Percentiles rank a stretch among this genome's conserved stretches.
These are phyloP conservation scores for Etia nguti DNA, from an alignment of 2,113 vertebrate genomes.

Conservation along the genomic window DNA sequence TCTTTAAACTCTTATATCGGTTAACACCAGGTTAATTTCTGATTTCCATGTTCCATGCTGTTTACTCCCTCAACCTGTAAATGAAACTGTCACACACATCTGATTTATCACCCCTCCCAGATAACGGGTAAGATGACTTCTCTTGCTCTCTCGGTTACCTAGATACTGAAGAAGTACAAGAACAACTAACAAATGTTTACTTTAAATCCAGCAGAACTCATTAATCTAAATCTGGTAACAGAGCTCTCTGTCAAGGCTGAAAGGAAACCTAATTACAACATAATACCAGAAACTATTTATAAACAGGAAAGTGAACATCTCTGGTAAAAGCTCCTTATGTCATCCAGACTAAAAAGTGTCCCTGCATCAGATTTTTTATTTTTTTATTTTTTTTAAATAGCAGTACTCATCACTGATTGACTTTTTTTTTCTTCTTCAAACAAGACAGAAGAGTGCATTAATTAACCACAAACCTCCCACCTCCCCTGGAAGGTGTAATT, in stretches of 20 bases:
- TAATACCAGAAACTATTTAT: background rate
- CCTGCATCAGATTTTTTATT: background rate
- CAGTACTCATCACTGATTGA: slow-evolving; percentile 7
- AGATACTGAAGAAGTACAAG: background rate
- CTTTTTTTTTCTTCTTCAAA: background rate
- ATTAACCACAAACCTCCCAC: slow-evolving; percentile 41
- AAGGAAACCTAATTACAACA: background rate
- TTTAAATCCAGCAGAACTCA: background rate
- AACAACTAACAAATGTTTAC: background rate
- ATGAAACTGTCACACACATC: background rate
- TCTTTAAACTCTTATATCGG: too few species aligned
- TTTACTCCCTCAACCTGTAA: background rate
- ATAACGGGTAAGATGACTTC: background rate
- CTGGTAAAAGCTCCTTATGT: background rate
- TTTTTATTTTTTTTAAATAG: background rate
- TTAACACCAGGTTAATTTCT: background rate
- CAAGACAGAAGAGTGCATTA: background rate
- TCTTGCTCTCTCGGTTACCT: background rate
- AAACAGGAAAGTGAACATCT: background rate
- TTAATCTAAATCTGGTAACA: background rate
- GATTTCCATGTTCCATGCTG: background rate
- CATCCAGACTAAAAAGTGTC: background rate
- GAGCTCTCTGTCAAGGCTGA: background rate
- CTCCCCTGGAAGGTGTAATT: slow-evolving; percentile 44
- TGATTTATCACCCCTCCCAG: background rate